Conservation (phyloP, 2,113 vertebrate genomes). For the Cynoglossus semilaevis region DNA sequence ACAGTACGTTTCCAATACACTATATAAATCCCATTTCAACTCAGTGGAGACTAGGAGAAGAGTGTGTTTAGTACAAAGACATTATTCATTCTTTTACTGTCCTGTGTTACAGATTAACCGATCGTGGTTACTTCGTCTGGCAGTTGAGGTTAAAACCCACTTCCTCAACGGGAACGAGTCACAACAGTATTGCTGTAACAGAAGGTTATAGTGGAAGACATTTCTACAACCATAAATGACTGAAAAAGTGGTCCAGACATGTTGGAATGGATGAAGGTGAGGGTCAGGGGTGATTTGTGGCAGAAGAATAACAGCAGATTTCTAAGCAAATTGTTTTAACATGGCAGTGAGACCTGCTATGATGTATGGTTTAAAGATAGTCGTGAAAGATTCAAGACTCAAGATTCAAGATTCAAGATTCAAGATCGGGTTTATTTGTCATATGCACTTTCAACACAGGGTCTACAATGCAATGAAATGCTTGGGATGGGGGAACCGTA, state of each 20-base stretch:
- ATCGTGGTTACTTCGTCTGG: background rate
- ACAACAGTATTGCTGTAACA: constrained; percentile 4
- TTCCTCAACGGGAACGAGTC: constrained; percentile 50
- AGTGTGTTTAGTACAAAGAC: background rate
- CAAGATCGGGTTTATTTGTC: too few species aligned
- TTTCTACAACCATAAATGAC: background rate
- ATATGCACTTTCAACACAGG: too few species aligned
- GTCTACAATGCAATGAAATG: too few species aligned
- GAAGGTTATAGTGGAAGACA: background rate
- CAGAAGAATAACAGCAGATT: too few species aligned
- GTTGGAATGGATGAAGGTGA: too few species aligned
- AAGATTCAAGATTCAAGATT: too few species aligned
- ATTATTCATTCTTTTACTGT: background rate
- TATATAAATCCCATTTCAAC: background rate
- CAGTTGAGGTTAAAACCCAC: constrained; percentile 25
- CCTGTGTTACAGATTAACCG: constrained; percentile 27
- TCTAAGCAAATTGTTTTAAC: too few species aligned
- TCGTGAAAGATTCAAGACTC: too few species aligned
- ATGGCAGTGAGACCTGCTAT: too few species aligned
- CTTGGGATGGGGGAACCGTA: too few species aligned
- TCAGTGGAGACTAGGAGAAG: background rate
- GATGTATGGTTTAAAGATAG: too few species aligned
- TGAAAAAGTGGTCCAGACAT: background rate
- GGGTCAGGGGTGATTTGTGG: too few species aligned
- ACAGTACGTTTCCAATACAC: constrained; percentile 1